Conservation (phyloP, 2,113 vertebrate species). For the Muscicapa adusta region DNA sequence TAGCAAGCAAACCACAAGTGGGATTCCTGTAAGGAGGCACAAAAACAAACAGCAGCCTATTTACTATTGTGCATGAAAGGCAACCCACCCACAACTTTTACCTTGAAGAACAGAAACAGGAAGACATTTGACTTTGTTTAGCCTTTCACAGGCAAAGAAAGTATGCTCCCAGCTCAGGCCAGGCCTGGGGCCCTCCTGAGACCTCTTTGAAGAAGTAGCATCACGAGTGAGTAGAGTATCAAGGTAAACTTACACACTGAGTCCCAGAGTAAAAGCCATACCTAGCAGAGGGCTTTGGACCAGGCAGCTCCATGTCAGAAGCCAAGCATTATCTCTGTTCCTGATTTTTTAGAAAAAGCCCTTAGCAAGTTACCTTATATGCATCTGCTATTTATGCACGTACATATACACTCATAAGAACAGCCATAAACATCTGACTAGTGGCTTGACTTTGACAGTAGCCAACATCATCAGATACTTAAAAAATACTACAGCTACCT, state of each 20-base stretch:
- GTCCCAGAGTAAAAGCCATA: background rate
- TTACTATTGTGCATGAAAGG: background rate
- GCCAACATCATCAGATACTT: background rate
- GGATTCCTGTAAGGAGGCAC: background rate
- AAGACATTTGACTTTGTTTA: background rate
- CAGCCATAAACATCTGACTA: background rate
- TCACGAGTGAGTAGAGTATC: background rate
- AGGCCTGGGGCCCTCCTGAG: background rate
- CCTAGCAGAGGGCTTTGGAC: background rate
- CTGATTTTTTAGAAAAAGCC: background rate
- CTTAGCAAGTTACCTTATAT: background rate
- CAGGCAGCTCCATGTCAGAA: background rate
- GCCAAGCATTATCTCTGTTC: background rate
- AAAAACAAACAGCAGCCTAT: background rate
- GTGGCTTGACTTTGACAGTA: background rate
- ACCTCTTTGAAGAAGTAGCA: background rate
- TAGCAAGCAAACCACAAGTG: background rate
- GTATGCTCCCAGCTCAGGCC: background rate
- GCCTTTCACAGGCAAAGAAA: background rate
- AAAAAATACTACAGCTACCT: background rate
- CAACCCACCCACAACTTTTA: background rate
- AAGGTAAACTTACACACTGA: background rate
- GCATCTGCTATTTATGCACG: background rate
- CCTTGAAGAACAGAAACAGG: conserved; percentile 7
- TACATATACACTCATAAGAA: background rate